A percentile compares a stretch with the other conserved stretches of the same genome.
phyloP scores from a whole-genome alignment of 2,888 invertebrate species.

The Clistopyga incitator region DNA sequence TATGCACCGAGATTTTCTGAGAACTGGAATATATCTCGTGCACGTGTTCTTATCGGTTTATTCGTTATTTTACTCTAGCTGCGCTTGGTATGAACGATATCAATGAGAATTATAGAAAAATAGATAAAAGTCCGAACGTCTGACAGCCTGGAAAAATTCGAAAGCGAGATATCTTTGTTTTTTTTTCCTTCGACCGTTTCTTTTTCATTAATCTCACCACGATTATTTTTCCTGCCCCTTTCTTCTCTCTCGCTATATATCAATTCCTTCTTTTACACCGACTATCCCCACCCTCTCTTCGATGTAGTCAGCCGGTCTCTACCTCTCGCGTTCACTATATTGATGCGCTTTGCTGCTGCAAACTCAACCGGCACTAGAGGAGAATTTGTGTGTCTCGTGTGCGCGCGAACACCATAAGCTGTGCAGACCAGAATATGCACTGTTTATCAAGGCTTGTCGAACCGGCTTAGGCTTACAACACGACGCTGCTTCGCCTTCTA shows the following conservation, averaged over 20 bases:
- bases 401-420: slow-evolving; percentile 1
- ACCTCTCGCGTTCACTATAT: too few relatives aligned
- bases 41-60: slow-evolving; percentile 53
- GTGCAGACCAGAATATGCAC: neutral
- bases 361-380: slow-evolving; percentile 10
- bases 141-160: slow-evolving; percentile 19
- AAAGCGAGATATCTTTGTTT: slow-evolving; percentile 18
- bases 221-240: slow-evolving; percentile 57
- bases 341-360: neutral
- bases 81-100: slow-evolving; percentile 33
- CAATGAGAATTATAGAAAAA: slow-evolving; percentile 10
- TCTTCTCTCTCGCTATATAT: slow-evolving; percentile 33
- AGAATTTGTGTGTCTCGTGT: slow-evolving; percentile 26
- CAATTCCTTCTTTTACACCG: slow-evolving; percentile 58
- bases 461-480: neutral
- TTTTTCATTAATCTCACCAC: slow-evolving; percentile 56
- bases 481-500: neutral
- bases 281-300: slow-evolving; percentile 39
- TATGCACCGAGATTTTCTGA: slow-evolving; percentile 34
- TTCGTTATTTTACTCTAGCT: slow-evolving; percentile 26
- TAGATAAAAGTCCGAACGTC: slow-evolving; percentile 3
- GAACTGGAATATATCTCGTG: slow-evolving; percentile 47
- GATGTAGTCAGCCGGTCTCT: slow-evolving; percentile 7
- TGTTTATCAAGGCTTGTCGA: neutral
- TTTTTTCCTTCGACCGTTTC: slow-evolving; percentile 42